These are phyloP conservation scores for Orius insidiosus DNA, from an alignment of 1,140 invertebrate genomes.

Conservation along the genomic window DNA sequence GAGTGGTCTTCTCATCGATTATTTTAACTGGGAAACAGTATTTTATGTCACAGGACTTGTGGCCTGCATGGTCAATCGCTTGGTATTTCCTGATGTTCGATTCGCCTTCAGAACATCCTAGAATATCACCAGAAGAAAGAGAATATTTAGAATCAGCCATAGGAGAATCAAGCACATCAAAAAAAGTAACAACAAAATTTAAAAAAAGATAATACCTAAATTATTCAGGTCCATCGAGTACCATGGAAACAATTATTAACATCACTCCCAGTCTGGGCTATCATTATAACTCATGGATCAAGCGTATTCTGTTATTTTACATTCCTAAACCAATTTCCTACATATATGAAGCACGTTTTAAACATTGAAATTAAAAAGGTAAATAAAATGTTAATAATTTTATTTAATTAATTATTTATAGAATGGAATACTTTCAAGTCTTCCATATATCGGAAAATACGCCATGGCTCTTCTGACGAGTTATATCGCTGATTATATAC, in stretches of 20 bases:
- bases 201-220: not conserved
- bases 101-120: constrained; percentile 65
- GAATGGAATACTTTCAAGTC: constrained; percentile 46
- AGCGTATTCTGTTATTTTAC: constrained; percentile 55
- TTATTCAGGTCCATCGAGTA: constrained; percentile 27
- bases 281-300: constrained; percentile 53
- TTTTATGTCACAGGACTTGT: constrained; percentile 67
- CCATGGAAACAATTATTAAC: constrained; percentile 62
- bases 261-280: constrained; percentile 64
- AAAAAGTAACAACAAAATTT: constrained; percentile 22
- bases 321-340: constrained; percentile 50
- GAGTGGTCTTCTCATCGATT: constrained; percentile 57
- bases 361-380: constrained; percentile 49
- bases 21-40: constrained; percentile 65
- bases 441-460: constrained; percentile 50
- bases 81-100: constrained; percentile 80
- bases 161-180: constrained; percentile 31
- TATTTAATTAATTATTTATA: constrained; percentile 20
- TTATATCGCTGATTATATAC: constrained; percentile 41
- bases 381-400: constrained; percentile 6
- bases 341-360: constrained; percentile 50
- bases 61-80: constrained; percentile 63
- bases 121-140: constrained; percentile 63
- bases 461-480: constrained; percentile 50
- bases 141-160: constrained; percentile 59